phyloP scores from a whole-genome alignment of 2,888 invertebrate species.

The Empis stercorea region DNA sequence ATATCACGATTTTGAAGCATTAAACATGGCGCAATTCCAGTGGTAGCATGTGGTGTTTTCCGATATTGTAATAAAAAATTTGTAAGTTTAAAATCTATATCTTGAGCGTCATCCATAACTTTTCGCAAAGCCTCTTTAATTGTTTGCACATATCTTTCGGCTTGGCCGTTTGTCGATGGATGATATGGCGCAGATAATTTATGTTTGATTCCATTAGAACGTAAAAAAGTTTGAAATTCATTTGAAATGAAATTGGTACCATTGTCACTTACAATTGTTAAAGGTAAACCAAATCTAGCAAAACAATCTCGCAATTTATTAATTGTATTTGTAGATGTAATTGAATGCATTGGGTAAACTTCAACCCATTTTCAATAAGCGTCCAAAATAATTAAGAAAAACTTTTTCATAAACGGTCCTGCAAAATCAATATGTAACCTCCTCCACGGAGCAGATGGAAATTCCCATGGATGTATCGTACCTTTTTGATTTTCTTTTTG shows the following conservation, averaged over 20 bases:
- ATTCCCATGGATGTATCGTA: constrained; percentile 14
- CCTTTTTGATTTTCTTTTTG: constrained; percentile 20
- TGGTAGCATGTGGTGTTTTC: constrained; percentile 7
- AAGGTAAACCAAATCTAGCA: constrained; percentile 15
- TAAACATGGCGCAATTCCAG: no score
- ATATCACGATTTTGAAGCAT: constrained; percentile 5
- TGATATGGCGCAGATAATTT: no score
- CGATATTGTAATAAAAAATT: constrained; percentile 7
- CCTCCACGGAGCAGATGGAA: constrained; percentile 22
- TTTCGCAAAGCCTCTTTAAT: constrained; percentile 10
- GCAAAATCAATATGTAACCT: constrained; percentile 32
- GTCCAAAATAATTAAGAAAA: constrained; percentile 13
- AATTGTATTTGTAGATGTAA: neutral
- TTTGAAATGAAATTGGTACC: constrained; percentile 13
- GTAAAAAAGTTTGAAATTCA: no score
- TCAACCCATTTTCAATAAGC: constrained; percentile 19
- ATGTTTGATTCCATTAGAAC: no score
- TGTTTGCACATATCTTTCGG: constrained; percentile 15
- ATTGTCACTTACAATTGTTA: constrained; percentile 14
- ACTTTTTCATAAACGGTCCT: constrained; percentile 5
- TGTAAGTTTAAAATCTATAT: neutral
- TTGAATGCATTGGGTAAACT: constrained; percentile 1
- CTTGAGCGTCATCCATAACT: constrained; percentile 1
- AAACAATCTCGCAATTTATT: constrained; percentile 3
- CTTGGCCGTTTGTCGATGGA: constrained; percentile 14